Conservation (phyloP, 2,797 vertebrate genomes). For the Macropodus opercularis region DNA sequence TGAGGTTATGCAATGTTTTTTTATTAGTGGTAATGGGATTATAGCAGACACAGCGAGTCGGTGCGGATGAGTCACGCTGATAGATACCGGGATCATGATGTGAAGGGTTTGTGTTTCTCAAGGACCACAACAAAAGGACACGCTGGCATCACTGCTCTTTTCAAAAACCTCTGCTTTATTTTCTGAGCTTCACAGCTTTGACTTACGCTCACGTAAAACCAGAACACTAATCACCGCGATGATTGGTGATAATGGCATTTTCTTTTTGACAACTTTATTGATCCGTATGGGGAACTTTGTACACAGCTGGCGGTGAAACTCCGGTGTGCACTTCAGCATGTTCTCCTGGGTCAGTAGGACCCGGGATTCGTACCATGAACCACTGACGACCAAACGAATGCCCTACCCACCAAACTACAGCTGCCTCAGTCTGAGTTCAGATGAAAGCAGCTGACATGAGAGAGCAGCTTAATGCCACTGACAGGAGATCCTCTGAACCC, state of each 20-base stretch:
- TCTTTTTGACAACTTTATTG: neutral
- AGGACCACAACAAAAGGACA: conserved; percentile 11
- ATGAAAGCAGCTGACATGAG: conserved; percentile 68
- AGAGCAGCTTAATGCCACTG: conserved; percentile 58
- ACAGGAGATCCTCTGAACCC: conserved; percentile 68
- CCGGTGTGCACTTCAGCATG: no score
- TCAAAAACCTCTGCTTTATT: conserved; percentile 2
- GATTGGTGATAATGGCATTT: conserved; percentile 51
- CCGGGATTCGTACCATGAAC: no score
- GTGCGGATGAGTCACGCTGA: conserved; percentile 31
- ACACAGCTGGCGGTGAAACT: no score
- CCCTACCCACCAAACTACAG: no score
- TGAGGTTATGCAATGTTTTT: conserved; percentile 14
- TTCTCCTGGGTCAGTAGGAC: no score
- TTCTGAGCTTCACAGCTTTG: conserved; percentile 3
- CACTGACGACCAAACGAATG: no score
- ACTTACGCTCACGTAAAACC: conserved; percentile 22
- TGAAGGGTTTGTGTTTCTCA: conserved; percentile 13
- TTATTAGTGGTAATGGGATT: conserved; percentile 30
- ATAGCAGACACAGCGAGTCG: conserved; percentile 27
- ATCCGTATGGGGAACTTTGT: no score
- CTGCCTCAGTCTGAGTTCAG: conserved; percentile 44
- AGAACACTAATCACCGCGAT: conserved; percentile 39
- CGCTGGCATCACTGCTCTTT: conserved; percentile 10
- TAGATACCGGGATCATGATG: conserved; percentile 6